Evolutionary conservation across 2,888 invertebrate species (phyloP), one percentile per base, ranked within the genome.

Genomic region (Erebia epiphron): DNA sequence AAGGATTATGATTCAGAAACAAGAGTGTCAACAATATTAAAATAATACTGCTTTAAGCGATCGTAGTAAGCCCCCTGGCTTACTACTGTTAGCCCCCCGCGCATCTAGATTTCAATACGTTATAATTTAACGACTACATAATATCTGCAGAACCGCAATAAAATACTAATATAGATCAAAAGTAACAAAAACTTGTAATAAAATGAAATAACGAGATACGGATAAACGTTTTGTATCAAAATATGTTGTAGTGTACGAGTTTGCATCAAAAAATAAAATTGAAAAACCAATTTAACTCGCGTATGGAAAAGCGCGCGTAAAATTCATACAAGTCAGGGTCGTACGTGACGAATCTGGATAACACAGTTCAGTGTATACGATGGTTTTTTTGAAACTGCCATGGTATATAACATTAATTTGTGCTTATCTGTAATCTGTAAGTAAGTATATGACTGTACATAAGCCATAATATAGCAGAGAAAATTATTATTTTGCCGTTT

Each of bases 221-320:
- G 62, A 69, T 68, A 66, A 69, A 69, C 66, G 69, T 69, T 69
- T 41, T 60, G 49, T 14, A 18, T 10, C 66, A 63, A 69, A 69
- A 72, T 62, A 67, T 72, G 69, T 72, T 69, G 67, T 41, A 64
- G 16, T 11, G 16, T 62, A 21, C 62, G 68, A 67, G 68, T 69
- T 68, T 70, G 57, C 70, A 60, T 73, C 58, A 73, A 75, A 77
- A 77, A 76, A 72, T 70, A 68, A 75, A 77, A 77, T 74, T 65
- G 75, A 74, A 75, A 77, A 79, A 77, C 73, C 79, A 78, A 78
- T 78, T 78, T 75, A 72, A 77, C 75, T 77, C 77, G 75, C 78
- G 77, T 75, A 76, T 76, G 74, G 74, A 71, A 71, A 68, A 70
- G 68, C n/a, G n/a, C n/a, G n/a, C n/a, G n/a, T n/a, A n/a, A n/a